phyloP scores from a whole-genome alignment of 1,140 invertebrate species.

The Mycetomoellerius zeteki region DNA sequence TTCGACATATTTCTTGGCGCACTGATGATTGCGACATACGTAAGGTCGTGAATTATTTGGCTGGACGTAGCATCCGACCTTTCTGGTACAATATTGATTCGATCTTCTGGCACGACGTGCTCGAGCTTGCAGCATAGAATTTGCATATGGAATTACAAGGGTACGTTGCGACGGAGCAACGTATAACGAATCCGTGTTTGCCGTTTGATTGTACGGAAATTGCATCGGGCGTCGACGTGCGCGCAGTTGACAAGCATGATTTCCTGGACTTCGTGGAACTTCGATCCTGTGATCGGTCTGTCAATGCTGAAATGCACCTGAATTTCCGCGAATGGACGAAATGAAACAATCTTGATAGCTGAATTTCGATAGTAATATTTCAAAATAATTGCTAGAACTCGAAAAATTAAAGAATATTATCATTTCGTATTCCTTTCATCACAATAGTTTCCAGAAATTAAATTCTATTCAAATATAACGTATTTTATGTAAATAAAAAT shows the following conservation, averaged over 20 bases:
- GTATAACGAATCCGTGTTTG: slow-evolving; percentile 68
- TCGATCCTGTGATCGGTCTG: slow-evolving; percentile 29
- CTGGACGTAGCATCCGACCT: slow-evolving; percentile 61
- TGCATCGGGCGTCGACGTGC: slow-evolving; percentile 65
- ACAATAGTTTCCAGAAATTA: neutral
- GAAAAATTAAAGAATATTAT: neutral
- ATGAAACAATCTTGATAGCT: neutral
- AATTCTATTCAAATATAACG: neutral
- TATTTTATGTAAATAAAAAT: neutral
- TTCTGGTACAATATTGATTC: slow-evolving; percentile 74
- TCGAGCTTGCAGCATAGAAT: slow-evolving; percentile 66
- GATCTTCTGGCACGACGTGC: slow-evolving; percentile 66
- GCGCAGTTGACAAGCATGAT: slow-evolving; percentile 69
- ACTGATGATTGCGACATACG: neutral
- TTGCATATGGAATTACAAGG: slow-evolving; percentile 76
- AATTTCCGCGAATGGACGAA: neutral
- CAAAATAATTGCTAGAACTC: neutral
- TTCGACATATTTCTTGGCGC: neutral
- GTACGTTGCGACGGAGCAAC: slow-evolving; percentile 37
- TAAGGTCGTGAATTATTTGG: slow-evolving; percentile 22
- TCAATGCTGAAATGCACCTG: neutral
- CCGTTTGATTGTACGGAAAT: slow-evolving; percentile 77
- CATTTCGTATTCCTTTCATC: neutral
- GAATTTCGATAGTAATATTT: neutral
- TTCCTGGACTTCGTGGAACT: slow-evolving; percentile 64